Evolutionary conservation across 2,797 vertebrate genomes (phyloP).

Genomic region (Sebastiscus albofasciatus): DNA sequence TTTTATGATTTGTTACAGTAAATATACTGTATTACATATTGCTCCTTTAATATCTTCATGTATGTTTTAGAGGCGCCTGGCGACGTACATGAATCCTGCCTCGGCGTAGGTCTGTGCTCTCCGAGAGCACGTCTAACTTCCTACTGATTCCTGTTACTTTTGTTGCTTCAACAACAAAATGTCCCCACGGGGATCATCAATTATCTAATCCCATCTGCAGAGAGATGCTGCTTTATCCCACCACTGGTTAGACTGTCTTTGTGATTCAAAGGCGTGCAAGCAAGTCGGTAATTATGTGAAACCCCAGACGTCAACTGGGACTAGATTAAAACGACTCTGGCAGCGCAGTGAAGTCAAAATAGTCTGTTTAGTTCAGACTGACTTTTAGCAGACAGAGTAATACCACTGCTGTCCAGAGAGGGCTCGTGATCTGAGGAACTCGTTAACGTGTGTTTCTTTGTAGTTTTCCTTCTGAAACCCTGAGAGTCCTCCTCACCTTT

Average conservation of each 20-base stretch:
- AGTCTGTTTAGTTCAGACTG: neutral
- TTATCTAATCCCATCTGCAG: constrained; percentile 36
- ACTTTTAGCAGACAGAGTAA: neutral
- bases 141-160: neutral
- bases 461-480: no score
- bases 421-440: neutral
- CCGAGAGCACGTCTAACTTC: neutral
- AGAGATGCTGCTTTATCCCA: constrained; percentile 20
- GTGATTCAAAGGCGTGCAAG: constrained; percentile 5
- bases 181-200: constrained; percentile 25
- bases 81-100: no score
- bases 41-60: neutral
- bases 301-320: neutral
- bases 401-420: neutral
- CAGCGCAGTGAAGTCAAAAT: neutral
- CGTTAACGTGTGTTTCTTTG: neutral
- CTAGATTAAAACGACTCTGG: constrained; percentile 5
- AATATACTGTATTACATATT: no score
- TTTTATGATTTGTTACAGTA: no score
- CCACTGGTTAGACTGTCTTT: neutral
- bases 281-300: constrained; percentile 2
- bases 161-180: constrained; percentile 18
- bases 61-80: neutral
- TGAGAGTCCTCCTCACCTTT: constrained; percentile 82
- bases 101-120: no score